Evolutionary conservation across 2,797 vertebrate species (phyloP), one percentile per base, ranked within the genome.

Genomic region (Glossophaga mutica): DNA sequence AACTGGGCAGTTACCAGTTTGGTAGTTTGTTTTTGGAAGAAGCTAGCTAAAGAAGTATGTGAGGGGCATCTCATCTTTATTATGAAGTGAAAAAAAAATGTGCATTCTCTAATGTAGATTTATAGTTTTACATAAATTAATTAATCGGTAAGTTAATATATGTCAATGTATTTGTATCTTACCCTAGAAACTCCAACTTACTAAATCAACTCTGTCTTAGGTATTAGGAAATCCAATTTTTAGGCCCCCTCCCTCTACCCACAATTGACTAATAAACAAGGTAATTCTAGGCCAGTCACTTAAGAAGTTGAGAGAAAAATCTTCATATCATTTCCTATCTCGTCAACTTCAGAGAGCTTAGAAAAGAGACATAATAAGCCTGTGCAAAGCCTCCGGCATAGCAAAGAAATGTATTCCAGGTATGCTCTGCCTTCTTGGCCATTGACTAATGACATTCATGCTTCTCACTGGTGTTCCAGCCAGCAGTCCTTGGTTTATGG

Each of bases 71-170:
- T 90, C 19, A 74, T 88, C n/a, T 92, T 89, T 84, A 76, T 81
- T 76, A 90, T 91, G 93, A 76, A 89, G 26, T 86, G 42, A 65
- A 92, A 91, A 92, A 91, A 91, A 57, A 76, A 77, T 9, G 21
- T 46, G 18, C 39, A 46, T 86, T 92, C 34, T 93, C 82, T 87
- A 67, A 73, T 87, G 9, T 29, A 81, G 42, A 93, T n/a, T 81
- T 59, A 19, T 21, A 92, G 52, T 71, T 71, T 19, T 52, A 70
- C 73, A 62, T 65, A 78, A 22, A 76, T 82, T 73, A 65, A 82
- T 71, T 32, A 82, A 39, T 82, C 71, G 44, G n/a, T 84, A 85
- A 76, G 19, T 37, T 84, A 71, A 87, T 59, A 50, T 42, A 77
- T 55, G 29, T 85, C 52, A 19, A 34, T 29, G 48, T 42, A 85